Percentiles rank a stretch among this genome's conserved stretches.
These are phyloP conservation scores for Masnerella sp. DNA, from an alignment of 2,888 invertebrate species.

Conservation along the genomic window DNA sequence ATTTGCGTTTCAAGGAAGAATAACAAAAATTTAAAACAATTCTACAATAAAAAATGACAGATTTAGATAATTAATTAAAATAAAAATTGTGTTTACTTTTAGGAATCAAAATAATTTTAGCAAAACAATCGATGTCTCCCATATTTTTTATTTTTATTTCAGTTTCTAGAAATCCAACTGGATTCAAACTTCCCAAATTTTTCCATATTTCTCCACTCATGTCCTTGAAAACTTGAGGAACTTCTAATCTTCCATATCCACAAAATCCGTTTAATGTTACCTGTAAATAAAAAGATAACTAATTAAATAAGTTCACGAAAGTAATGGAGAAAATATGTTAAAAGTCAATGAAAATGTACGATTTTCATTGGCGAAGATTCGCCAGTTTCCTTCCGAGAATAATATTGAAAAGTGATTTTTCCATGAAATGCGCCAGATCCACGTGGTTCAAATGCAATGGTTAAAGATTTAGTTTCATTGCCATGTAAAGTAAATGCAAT, in stretches of 20 bases:
- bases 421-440: constrained; percentile 79
- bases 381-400: constrained; percentile 67
- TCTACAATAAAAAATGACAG: background rate
- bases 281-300: constrained; percentile 52
- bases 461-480: constrained; percentile 80
- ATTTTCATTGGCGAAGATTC: constrained; percentile 63
- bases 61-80: background rate
- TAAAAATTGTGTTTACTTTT: constrained; percentile 66
- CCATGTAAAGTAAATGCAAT: constrained; percentile 79
- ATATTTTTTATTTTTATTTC: constrained; percentile 79
- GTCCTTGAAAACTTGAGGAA: constrained; percentile 80
- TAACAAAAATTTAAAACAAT: background rate
- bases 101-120: constrained; percentile 71
- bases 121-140: constrained; percentile 80
- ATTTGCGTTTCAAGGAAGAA: background rate
- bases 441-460: constrained; percentile 80
- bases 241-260: constrained; percentile 79
- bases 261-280: constrained; percentile 81
- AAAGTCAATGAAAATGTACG: no score
- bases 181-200: constrained; percentile 80
- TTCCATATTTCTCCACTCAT: constrained; percentile 80
- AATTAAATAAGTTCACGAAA: no score
- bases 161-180: constrained; percentile 77
- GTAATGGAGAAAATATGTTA: no score
- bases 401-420: constrained; percentile 80